These are phyloP conservation scores for Andricus grossulariae DNA, from an alignment of 1,140 invertebrate species.

Conservation along the genomic window DNA sequence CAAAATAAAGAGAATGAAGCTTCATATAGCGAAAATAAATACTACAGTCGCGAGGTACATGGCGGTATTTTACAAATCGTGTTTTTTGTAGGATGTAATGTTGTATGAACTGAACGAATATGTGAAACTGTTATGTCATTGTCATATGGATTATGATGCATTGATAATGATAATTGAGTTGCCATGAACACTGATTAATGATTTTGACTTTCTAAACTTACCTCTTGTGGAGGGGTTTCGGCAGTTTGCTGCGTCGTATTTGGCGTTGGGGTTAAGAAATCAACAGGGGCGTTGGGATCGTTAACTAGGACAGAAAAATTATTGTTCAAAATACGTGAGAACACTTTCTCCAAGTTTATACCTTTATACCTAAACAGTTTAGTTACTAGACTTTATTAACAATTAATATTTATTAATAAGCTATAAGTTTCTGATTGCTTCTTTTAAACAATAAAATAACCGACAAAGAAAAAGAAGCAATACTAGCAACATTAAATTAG, in stretches of 20 bases:
- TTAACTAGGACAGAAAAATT: conserved; percentile 68
- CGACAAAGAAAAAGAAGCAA: background rate
- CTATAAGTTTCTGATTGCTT: conserved; percentile 27
- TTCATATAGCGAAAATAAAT: conserved; percentile 51
- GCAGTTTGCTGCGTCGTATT: conserved; percentile 47
- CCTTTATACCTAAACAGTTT: background rate
- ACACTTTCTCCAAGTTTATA: background rate
- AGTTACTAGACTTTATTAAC: background rate
- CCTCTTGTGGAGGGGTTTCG: conserved; percentile 68
- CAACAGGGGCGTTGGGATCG: conserved; percentile 77
- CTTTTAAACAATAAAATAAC: background rate
- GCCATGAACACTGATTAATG: background rate
- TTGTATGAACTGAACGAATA: conserved; percentile 38
- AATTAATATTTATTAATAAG: conserved; percentile 20
- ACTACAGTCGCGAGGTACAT: conserved; percentile 55
- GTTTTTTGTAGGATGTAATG: conserved; percentile 32
- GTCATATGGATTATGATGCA: conserved; percentile 42
- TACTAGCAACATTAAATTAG: background rate
- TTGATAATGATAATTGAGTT: conserved; percentile 37
- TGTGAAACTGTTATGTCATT: conserved; percentile 53
- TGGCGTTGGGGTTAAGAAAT: conserved; percentile 76
- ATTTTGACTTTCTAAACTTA: conserved; percentile 57
- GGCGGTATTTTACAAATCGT: conserved; percentile 34
- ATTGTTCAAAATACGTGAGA: conserved; percentile 20
- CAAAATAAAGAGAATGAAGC: conserved; percentile 46